Conservation (phyloP, 2,888 invertebrate genomes). For the Lasioglossum zephyrum region DNA sequence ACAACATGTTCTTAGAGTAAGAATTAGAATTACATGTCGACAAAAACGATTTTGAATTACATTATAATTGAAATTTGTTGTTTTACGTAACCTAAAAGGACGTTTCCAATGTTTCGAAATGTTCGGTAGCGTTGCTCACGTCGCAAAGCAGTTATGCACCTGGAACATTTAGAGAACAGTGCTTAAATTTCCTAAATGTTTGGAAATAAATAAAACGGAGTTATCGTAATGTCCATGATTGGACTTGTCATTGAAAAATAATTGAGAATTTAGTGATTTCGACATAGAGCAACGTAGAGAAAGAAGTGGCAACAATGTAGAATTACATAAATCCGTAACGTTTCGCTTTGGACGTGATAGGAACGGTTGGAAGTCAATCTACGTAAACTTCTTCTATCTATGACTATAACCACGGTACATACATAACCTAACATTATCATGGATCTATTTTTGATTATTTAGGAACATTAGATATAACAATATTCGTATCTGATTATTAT, state of each 20-base stretch:
- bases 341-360: neutral
- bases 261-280: neutral
- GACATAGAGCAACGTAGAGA: neutral
- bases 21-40: neutral
- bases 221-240: neutral
- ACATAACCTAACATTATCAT: constrained; percentile 51
- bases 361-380: neutral
- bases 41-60: neutral
- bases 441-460: neutral
- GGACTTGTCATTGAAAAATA: neutral
- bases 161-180: neutral
- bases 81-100: neutral
- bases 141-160: neutral
- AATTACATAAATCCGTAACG: neutral
- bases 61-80: neutral
- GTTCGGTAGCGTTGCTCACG: neutral
- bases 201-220: neutral
- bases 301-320: neutral
- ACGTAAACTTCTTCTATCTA: neutral
- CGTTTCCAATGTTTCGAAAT: neutral
- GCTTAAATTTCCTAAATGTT: neutral
- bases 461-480: constrained; percentile 8
- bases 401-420: constrained; percentile 8
- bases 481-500: neutral
- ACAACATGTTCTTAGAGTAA: neutral